Evolutionary conservation across 2,113 vertebrate genomes (phyloP), one percentile per base, ranked within the genome.

Genomic region (Alosa alosa): DNA sequence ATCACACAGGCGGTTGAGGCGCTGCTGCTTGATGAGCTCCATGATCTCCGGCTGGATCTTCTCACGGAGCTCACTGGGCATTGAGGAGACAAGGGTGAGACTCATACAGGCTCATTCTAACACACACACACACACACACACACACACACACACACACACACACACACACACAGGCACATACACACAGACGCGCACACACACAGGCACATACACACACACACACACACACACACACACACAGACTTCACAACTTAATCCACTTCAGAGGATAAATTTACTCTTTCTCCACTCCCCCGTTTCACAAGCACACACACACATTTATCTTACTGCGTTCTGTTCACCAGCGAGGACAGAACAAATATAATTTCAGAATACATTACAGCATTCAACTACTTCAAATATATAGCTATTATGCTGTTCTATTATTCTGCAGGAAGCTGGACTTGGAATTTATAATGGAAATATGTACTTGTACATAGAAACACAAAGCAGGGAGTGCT

Each of bases 11-110:
- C 98, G 96, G 94, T 99, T 99, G 87, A 99, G 97, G 89, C 98
- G 95, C 90, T 99, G 98, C 88, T 99, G 98, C 91, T 99, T 99
- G 93, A 99, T 98, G 91, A 99, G 93, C 95, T 99, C 98, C 95
- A 99, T 95, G 94, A 99, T 99, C 96, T 99, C 98, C 0, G 98
- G 98, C 92, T 99, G 98, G 92, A 99, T 99, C 95, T 99, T 99
- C 95, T 99, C 98, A 31, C 31, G 41, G 55, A 60, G 55, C 20
- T 60, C 55, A 22, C 55, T 60, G 55, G 18, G 20, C 55, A 60
- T 6, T 0, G 11, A 52, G 18, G 18, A 60, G 18, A 22, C 20
- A 20, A 60, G 20, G 55, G 55, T 22, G 55, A 60, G 55, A 60
- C 6, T 7, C 18, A 6, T 18, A 22, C 55, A 22, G 4, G 18